phyloP scores from a whole-genome alignment of 2,888 invertebrate genomes.

The Podabrus alpinus region DNA sequence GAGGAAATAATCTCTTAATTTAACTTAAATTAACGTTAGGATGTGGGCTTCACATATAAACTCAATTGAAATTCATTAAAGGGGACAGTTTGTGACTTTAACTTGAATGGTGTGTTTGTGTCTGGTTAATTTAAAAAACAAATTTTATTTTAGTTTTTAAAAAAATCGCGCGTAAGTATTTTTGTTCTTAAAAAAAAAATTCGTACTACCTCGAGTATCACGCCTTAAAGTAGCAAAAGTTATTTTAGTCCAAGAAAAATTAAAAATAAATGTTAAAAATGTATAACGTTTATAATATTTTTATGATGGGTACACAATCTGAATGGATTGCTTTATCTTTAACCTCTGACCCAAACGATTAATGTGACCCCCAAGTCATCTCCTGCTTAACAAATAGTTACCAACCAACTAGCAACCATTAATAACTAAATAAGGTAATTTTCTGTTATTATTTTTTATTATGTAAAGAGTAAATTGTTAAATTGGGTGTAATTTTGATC shows the following conservation, averaged over 20 bases:
- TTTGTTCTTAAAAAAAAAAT: background rate
- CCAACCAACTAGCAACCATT: conserved; percentile 32
- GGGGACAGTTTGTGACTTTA: conserved; percentile 44
- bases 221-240: background rate
- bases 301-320: background rate
- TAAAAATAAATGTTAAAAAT: conserved; percentile 9
- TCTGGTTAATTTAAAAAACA: conserved; percentile 17
- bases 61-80: conserved; percentile 55
- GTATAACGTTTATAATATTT: conserved; percentile 8
- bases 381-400: conserved; percentile 41
- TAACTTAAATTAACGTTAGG: conserved; percentile 56
- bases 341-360: conserved; percentile 42
- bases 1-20: conserved; percentile 60
- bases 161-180: conserved; percentile 4
- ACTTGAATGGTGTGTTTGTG: conserved; percentile 41
- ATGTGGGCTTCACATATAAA: conserved; percentile 57
- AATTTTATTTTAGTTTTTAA: conserved; percentile 17
- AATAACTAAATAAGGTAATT: conserved; percentile 31
- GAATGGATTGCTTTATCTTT: conserved; percentile 34
- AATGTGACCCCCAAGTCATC: conserved; percentile 43
- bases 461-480: background rate
- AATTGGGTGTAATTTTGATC: background rate
- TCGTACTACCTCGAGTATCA: background rate
- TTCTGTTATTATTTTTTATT: conserved; percentile 10
- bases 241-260: background rate